Base-by-base conservation (phyloP, 2,113 vertebrate species). In the Mustela lutreola region DNA sequence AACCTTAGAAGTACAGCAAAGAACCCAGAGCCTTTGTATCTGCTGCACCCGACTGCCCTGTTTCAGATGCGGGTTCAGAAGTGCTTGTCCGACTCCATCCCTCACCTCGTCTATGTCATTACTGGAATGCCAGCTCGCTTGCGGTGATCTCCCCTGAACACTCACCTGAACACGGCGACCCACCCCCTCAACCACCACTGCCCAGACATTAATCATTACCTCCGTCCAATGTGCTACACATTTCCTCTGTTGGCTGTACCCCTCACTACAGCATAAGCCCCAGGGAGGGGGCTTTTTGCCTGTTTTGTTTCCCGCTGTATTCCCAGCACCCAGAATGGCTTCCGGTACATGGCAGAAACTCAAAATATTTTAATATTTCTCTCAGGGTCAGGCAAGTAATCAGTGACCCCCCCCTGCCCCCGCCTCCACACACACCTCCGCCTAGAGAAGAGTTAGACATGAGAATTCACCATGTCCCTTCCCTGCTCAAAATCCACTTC, bases 281-380 rank as follows among this genome's bases (percentile, higher is more conserved):
- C 16, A 45, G 2, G 31, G 15, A 0, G 11, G 15, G 28, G 33
- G 1, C 7, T 21, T 94, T 94, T 67, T 39, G 4, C 89, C n/a
- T 67, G 5, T 42, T 39, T 31, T 45, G 42, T 33, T 53, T 22
- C 21, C 45, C 15, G 1, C 21, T n/a, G 26, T 26, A 78, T 39
- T 89, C 5, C 7, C 26, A 71, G 21, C 26, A 31, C 58, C 36
- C 60, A 33, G 53, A 90, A 92, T 18, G 48, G 48, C 18, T 91
- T 81, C 39, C 16, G 19, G 58, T 9, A 42, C 36, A 10, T 24
- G 19, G 31, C 15, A 24, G 73, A 87, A 58, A 86, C 22, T 42
- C 36, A 11, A 50, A 50, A n/a, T 48, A 91, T 56, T 88, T 88
- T 24, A 56, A 83, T 82, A 91, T 79, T n/a, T 91, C 73, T 80